Percentiles rank a stretch among this genome's conserved stretches.
phyloP scores from a whole-genome alignment of 2,113 vertebrate species.

The Ornithorhynchus anatinus region DNA sequence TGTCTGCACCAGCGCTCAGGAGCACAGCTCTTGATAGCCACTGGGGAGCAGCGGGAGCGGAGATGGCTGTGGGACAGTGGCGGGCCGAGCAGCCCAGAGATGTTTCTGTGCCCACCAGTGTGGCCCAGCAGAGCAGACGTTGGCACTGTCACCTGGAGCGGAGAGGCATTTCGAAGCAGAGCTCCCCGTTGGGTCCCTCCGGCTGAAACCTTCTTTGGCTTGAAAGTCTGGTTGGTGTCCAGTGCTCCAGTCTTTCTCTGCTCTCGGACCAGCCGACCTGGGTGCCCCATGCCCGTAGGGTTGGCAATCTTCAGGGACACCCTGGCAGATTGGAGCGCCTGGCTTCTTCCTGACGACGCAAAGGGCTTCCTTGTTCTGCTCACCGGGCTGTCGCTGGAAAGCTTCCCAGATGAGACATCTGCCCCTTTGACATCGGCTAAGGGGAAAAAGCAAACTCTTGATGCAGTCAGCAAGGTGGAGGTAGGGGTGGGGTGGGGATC shows the following conservation, averaged over 20 bases:
- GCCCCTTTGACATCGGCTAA: conserved; percentile 57
- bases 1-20: conserved; percentile 18
- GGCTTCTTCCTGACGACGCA: conserved; percentile 28
- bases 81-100: conserved; percentile 4
- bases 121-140: not conserved
- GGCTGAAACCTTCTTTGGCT: conserved; percentile 18
- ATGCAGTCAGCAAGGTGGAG: conserved; percentile 47
- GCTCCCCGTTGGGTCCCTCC: too few species aligned
- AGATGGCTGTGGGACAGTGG: conserved; percentile 35
- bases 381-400: conserved; percentile 57
- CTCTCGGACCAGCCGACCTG: conserved; percentile 11
- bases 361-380: conserved; percentile 45
- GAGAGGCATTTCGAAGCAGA: not conserved
- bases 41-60: conserved; percentile 37
- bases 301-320: conserved; percentile 33
- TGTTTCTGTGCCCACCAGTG: not conserved
- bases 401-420: conserved; percentile 58
- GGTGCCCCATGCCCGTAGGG: not conserved
- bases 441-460: conserved; percentile 15
- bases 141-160: not conserved
- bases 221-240: conserved; percentile 9
- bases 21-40: conserved; percentile 31
- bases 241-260: conserved; percentile 18
- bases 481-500: conserved; percentile 42
- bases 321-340: conserved; percentile 38